Conservation (phyloP, 2,888 invertebrate species). For the Pegoplata infirma region DNA sequence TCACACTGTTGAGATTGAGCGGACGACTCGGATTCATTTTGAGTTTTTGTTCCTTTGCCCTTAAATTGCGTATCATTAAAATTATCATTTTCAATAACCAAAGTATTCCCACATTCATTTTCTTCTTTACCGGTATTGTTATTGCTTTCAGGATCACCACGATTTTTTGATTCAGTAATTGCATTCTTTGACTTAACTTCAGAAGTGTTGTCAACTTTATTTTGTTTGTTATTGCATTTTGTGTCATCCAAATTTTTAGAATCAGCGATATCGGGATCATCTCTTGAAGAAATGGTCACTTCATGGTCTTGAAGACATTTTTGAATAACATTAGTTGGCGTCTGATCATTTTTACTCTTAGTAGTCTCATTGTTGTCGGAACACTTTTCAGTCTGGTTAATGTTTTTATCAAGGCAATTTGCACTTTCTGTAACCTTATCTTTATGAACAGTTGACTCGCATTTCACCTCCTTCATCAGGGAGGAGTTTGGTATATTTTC, state of each 20-base stretch:
- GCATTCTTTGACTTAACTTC: not conserved
- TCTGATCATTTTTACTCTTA: conserved; percentile 28
- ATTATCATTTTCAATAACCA: too few relatives aligned
- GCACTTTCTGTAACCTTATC: not conserved
- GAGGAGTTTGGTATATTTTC: not conserved
- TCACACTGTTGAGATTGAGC: not conserved
- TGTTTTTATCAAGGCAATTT: not conserved
- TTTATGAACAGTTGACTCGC: not conserved
- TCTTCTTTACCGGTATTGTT: conserved; percentile 42
- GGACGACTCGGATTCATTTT: not conserved
- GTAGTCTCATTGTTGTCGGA: conserved; percentile 49
- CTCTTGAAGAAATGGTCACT: not conserved
- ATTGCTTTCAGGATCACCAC: not conserved
- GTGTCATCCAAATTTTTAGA: conserved; percentile 1
- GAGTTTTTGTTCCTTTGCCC: not conserved
- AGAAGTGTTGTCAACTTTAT: conserved; percentile 45
- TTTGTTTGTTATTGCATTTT: conserved; percentile 46
- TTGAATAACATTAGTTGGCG: conserved; percentile 3
- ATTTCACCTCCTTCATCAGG: not conserved
- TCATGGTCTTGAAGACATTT: not conserved
- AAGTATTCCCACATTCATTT: too few relatives aligned
- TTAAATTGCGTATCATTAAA: conserved; percentile 5
- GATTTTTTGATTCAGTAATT: not conserved
- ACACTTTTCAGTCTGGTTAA: not conserved
- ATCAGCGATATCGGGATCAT: not conserved